These are phyloP conservation scores for Pecten maximus DNA, from an alignment of 2,888 invertebrate species.

Conservation along the genomic window DNA sequence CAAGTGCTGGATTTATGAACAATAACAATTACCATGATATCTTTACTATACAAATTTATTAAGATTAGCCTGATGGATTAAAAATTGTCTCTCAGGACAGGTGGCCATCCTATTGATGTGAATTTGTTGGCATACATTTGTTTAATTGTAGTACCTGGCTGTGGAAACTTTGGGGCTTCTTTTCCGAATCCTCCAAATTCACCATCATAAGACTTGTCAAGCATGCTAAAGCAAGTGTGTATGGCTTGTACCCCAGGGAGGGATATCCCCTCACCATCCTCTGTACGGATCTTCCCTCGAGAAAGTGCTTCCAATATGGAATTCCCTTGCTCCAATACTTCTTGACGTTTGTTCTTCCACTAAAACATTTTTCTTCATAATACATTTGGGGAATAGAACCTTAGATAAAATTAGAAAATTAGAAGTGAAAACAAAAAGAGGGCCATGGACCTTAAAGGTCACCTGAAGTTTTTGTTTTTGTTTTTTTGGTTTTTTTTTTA, in stretches of 20 bases:
- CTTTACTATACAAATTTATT: too few relatives aligned
- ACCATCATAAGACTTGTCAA: conserved; percentile 84
- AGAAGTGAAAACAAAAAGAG: too few relatives aligned
- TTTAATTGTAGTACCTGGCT: conserved; percentile 84
- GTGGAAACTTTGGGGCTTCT: conserved; percentile 94
- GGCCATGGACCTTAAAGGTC: too few relatives aligned
- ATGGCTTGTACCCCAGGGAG: conserved; percentile 54
- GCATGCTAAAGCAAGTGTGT: conserved; percentile 86
- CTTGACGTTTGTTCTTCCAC: conserved; percentile 88
- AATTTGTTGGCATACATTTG: background rate
- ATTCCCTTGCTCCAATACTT: conserved; percentile 86
- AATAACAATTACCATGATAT: too few relatives aligned
- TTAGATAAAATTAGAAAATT: background rate
- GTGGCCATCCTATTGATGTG: too few relatives aligned
- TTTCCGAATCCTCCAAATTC: conserved; percentile 92
- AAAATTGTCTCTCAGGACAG: too few relatives aligned
- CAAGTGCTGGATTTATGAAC: too few relatives aligned
- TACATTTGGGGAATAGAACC: background rate
- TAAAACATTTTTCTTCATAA: conserved; percentile 76
- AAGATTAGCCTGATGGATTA: too few relatives aligned
- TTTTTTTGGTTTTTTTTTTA: too few relatives aligned
- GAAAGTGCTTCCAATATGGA: conserved; percentile 86
- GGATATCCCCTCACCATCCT: conserved; percentile 39
- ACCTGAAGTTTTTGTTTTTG: too few relatives aligned
- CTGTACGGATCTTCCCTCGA: conserved; percentile 62